phyloP scores from a whole-genome alignment of 2,113 vertebrate genomes.

The Corvus moneduloides region DNA sequence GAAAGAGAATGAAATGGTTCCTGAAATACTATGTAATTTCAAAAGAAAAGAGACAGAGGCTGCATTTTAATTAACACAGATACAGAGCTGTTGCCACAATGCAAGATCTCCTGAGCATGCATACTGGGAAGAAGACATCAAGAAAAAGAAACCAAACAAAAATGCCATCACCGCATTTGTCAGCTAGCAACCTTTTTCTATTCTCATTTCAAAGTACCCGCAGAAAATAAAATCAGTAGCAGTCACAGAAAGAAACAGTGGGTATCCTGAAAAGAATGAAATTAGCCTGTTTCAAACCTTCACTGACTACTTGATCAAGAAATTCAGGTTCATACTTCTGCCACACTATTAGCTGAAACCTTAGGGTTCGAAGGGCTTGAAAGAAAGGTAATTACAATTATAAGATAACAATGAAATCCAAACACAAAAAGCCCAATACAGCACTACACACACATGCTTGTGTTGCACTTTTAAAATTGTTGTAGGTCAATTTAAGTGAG shows the following conservation, averaged over 20 bases:
- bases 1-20: not conserved
- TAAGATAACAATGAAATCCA: not conserved
- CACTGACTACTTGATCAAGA: not conserved
- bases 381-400: not conserved
- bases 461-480: not conserved
- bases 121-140: not conserved
- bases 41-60: not conserved
- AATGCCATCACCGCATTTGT: not conserved
- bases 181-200: not conserved
- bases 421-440: not conserved
- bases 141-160: not conserved
- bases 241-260: not conserved
- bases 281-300: not conserved
- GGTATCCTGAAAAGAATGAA: not conserved
- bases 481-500: not conserved
- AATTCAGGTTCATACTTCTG: not conserved
- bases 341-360: not conserved
- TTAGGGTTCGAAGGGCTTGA: not conserved
- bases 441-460: not conserved
- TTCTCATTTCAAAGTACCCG: not conserved
- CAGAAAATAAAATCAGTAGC: not conserved
- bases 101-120: rapidly evolving
- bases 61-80: not conserved
- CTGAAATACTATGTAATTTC: not conserved
- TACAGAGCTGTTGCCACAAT: not conserved